A percentile compares a stretch with the other conserved stretches of the same genome.
Conservation (phyloP, 92 coral and sea anemone species). For the Bergia sp. region DNA sequence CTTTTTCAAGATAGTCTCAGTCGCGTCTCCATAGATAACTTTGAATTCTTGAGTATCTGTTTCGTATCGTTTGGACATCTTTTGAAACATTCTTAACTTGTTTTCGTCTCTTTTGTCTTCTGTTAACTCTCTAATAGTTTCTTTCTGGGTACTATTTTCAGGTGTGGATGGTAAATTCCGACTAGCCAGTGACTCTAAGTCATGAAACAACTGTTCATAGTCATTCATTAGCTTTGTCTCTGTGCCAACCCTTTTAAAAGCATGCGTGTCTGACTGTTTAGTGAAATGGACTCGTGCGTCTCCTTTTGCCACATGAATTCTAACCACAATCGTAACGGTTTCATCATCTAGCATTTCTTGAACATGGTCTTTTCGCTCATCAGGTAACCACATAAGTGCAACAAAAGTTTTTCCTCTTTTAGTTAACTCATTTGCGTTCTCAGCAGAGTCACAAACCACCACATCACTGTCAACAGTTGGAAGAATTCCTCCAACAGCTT, state of each 20-base stretch:
- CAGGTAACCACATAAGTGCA: constrained; percentile 62
- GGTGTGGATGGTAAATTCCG: constrained; percentile 61
- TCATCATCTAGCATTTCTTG: constrained; percentile 42
- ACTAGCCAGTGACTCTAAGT: constrained; percentile 70
- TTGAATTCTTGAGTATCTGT: constrained; percentile 70
- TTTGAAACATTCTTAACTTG: constrained; percentile 48
- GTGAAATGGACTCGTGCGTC: constrained; percentile 51
- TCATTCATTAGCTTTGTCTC: constrained; percentile 72
- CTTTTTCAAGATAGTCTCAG: constrained; percentile 51
- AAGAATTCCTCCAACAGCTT: constrained; percentile 59
- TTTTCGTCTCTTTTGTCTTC: constrained; percentile 5
- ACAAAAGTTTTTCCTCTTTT: constrained; percentile 60
- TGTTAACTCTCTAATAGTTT: constrained; percentile 36
- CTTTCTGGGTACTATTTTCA: constrained; percentile 42
- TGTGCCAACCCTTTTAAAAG: constrained; percentile 69
- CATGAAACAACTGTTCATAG: constrained; percentile 62
- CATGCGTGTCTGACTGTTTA: constrained; percentile 66
- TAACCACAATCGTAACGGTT: constrained; percentile 37
- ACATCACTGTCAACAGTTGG: constrained; percentile 59
- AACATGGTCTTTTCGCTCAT: neutral
- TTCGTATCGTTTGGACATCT: constrained; percentile 50
- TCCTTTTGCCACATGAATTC: constrained; percentile 75
- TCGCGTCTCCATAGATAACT: constrained; percentile 69
- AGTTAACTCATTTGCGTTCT: constrained; percentile 48
- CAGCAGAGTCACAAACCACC: constrained; percentile 56